Base-by-base conservation (phyloP, 2,888 invertebrate genomes). In the Athalia cordata region DNA sequence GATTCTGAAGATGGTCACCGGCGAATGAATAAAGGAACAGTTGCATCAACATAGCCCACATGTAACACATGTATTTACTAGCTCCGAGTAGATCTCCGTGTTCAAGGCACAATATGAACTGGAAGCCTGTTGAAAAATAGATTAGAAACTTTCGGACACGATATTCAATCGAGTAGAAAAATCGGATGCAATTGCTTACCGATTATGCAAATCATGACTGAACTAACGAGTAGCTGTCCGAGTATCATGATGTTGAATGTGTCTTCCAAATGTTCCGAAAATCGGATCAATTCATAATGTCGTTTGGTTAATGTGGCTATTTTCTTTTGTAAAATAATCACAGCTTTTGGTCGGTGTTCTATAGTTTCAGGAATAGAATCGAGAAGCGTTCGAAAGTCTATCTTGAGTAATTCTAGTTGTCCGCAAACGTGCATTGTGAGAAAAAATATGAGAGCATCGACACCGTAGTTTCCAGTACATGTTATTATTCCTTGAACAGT, bases 381-480 rank as follows among this genome's bases (percentile, higher is more conserved):
- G 29, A 29, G 29, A 29, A 84, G 81, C 8, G 83, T 78, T 3
- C 79, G 50, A 29, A 85, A 81, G 74, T 86, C 82, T 8, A 77
- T 79, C 62, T 83, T 84, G 0, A 89, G 79, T 59, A 89, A 78
- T 64, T 87, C 85, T 29, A 89, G 83, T 57, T 89, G 89, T 4
- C 87, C 89, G 74, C 89, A 89, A 3, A 89, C 76, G 45, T 89
- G 88, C 85, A 89, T 86, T 3, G 85, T 79, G 5, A 87, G 76
- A 11, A 84, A 83, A 61, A 88, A 87, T 59, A 89, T 83, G 70
- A 89, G 84, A 9, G 86, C 83, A 66, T 88, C 86, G 50, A 84
- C 84, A 11, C 86, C 86, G 15, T 82, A 81, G 57, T 83, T 81
- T 8, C 80, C 81, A 11, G 82, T 77, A 15, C 81, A 82, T 15